These are phyloP conservation scores for Dasypolia templi DNA, from an alignment of 2,888 invertebrate species.

Conservation along the genomic window DNA sequence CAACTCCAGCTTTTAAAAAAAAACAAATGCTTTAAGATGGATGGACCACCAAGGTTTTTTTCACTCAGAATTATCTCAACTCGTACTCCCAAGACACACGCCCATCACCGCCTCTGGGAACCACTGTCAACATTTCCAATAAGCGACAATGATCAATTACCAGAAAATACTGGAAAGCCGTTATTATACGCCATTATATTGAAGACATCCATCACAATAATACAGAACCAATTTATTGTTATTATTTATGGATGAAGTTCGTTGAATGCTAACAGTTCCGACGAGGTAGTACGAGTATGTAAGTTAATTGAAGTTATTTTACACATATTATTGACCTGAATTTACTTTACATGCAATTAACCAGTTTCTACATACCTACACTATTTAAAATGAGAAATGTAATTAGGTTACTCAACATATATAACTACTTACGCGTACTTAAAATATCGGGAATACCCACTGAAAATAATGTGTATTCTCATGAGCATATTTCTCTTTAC, in stretches of 20 bases:
- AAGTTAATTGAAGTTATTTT: no score
- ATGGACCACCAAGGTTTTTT: slow-evolving; percentile 21
- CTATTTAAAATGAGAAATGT: not conserved
- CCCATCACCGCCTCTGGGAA: not conserved
- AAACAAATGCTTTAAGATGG: slow-evolving; percentile 3
- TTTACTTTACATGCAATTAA: slow-evolving; percentile 2
- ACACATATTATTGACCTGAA: no score
- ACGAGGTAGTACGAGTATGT: not conserved
- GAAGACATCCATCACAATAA: slow-evolving; percentile 14
- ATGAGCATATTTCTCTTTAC: slow-evolving; percentile 21
- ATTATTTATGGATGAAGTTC: slow-evolving; percentile 19
- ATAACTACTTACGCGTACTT: not conserved
- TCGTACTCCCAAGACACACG: not conserved
- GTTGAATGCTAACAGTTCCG: not conserved
- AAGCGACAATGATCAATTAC: slow-evolving; percentile 20
- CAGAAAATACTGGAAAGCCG: slow-evolving; percentile 1
- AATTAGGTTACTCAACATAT: slow-evolving; percentile 5
- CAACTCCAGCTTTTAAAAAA: not conserved
- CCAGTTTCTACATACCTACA: not conserved
- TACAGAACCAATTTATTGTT: slow-evolving; percentile 9
- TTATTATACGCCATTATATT: slow-evolving; percentile 9
- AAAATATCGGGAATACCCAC: not conserved
- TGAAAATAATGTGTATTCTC: slow-evolving; percentile 15
- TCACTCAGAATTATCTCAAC: not conserved
- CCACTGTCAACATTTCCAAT: slow-evolving; percentile 11